Base-by-base conservation (phyloP, 1,140 invertebrate genomes). In the Periplaneta americana region DNA sequence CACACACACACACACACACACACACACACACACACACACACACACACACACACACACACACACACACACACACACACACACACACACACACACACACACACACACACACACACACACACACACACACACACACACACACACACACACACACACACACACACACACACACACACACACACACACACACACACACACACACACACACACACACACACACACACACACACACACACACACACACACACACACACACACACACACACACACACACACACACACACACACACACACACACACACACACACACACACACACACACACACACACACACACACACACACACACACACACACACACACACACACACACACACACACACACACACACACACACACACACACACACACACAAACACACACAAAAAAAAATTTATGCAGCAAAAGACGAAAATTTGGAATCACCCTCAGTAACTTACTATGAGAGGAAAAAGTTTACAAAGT, bases 1-100 rank as follows among this genome's bases (percentile, higher is more conserved):
- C 80, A 80, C 80, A 80, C 80, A 80, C 80, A 80, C 80, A 80
- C 80, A 80, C 80, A 80, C 80, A 80, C 80, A 80, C 80, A 80
- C 80, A 80, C 80, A 80, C 80, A 80, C 80, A 80, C 80, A 80
- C 80, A 80, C 80, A 80, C 80, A 80, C 80, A 80, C 80, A 80
- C 80, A 80, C 80, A 80, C 80, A 80, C 80, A 80, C 80, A 80
- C 80, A 80, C 80, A 80, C 80, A 80, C 80, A 80, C 80, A 80
- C 80, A 80, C 80, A 80, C 80, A 80, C 80, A 80, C 80, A 80
- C 80, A 80, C 80, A 80, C 80, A 80, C 80, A 80, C 80, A 80
- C 80, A 80, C 74, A 87, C 83, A 85, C 88, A 89, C 18, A 88
- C 87, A 82, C 81, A 81, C 80, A 81, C 80, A 81, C 80, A 80